Percentiles rank a stretch among this genome's conserved stretches.
These are phyloP conservation scores for Hystrix cristata DNA, from an alignment of 2,113 vertebrate species.

Conservation along the genomic window DNA sequence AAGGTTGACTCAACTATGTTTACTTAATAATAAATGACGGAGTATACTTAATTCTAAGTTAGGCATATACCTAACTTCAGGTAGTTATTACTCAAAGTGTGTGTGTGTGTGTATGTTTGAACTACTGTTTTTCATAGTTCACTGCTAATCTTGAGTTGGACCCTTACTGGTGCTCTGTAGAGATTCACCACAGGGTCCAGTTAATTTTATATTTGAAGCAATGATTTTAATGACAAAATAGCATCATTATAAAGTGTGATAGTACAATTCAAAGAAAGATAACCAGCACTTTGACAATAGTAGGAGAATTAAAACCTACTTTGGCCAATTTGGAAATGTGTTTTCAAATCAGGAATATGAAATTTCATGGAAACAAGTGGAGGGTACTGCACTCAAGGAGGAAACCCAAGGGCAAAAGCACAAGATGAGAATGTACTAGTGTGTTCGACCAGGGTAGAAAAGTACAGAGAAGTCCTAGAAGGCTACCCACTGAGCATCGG, in stretches of 20 bases:
- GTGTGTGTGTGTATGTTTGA: neutral
- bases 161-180: neutral
- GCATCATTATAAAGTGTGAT: slow-evolving; percentile 54
- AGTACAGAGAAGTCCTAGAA: slow-evolving; percentile 26
- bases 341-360: slow-evolving; percentile 62
- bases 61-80: slow-evolving; percentile 34
- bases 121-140: slow-evolving; percentile 12
- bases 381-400: slow-evolving; percentile 45
- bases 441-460: neutral
- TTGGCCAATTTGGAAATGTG: slow-evolving; percentile 60
- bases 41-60: slow-evolving; percentile 53
- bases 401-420: slow-evolving; percentile 28
- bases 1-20: slow-evolving; percentile 22
- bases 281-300: slow-evolving; percentile 45
- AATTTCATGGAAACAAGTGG: slow-evolving; percentile 68
- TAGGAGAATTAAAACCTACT: slow-evolving; percentile 68
- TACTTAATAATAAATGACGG: slow-evolving; percentile 63
- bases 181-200: neutral
- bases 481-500: neutral
- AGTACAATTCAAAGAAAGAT: slow-evolving; percentile 54
- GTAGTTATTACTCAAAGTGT: neutral
- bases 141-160: slow-evolving; percentile 37
- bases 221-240: slow-evolving; percentile 63
- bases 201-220: slow-evolving; percentile 57
- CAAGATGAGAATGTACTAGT: slow-evolving; percentile 49